Base-by-base conservation (phyloP, 2,888 invertebrate genomes). In the Bombylius major region DNA sequence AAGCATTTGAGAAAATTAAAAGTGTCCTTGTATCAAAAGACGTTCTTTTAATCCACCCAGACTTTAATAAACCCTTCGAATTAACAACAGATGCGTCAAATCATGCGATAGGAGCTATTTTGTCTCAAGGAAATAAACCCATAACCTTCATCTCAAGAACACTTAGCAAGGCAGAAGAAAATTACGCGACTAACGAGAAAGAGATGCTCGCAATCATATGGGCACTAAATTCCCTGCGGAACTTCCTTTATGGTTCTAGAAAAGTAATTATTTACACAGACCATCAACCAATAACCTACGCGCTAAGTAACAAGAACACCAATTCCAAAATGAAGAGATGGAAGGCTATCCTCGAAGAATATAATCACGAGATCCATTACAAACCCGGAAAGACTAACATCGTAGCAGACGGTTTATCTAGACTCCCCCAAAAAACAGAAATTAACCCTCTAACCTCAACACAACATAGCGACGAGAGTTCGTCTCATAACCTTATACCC, bases 291-390 rank as follows among this genome's bases (percentile, higher is more conserved):
- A 14, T 53, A 32, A 53, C 53, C 4, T 53, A 53, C 31, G 48
- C 48, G 11, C 23, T 53, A 13, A 53, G 53, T 34, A 53, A 53
- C 36, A 53, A 48, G 42, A 53, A 53, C 23, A 53, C 36, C 11
- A 52, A 53, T 36, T n/a, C 32, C n/a, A 53, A 53, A 33, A 53
- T 53, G 36, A 53, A 53, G 13, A 53, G 53, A 42, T 51, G 39
- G 57, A 57, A 57, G 13, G 33, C 57, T 5, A 57, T 54, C 11
- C 52, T 55, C 1, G 57, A 57, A 36, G 57, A 57, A 32, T 56
- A 45, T 8, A 45, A 45, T 45, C 8, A 45, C 23, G 47, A n/a
- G n/a, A n/a, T n/a, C n/a, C n/a, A n/a, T n/a, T n/a, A n/a, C n/a
- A n/a, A n/a, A n/a, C n/a, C n/a, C n/a, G n/a, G n/a, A 47, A 11